Evolutionary conservation across 2,888 invertebrate species (phyloP).

Genomic region (Euplagia quadripunctaria): DNA sequence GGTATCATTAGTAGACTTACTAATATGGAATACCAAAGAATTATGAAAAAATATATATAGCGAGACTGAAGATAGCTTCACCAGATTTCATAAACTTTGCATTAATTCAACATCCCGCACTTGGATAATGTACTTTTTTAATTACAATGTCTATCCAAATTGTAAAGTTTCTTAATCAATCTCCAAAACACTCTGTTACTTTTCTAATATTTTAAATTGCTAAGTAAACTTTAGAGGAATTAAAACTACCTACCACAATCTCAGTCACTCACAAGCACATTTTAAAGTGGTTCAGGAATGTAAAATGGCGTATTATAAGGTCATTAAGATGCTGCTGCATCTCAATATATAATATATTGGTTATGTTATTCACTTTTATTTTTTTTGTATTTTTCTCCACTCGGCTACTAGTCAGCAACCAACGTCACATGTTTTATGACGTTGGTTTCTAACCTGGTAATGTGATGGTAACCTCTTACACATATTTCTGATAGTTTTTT

Average conservation of each 20-base stretch:
- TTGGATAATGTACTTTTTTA: conserved; percentile 24
- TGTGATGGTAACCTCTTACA: too few relatives aligned
- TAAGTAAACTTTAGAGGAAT: conserved; percentile 39
- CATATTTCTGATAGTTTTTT: too few relatives aligned
- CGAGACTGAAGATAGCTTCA: conserved; percentile 43
- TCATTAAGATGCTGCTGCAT: too few relatives aligned
- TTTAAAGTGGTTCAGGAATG: too few relatives aligned
- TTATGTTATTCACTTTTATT: too few relatives aligned
- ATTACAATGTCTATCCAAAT: conserved; percentile 25
- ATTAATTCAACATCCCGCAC: conserved; percentile 18
- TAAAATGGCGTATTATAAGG: too few relatives aligned
- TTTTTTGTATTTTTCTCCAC: too few relatives aligned
- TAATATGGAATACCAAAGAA: conserved; percentile 34
- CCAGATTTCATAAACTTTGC: conserved; percentile 46
- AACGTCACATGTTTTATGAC: too few relatives aligned
- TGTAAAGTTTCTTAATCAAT: conserved; percentile 17
- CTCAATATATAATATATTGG: too few relatives aligned
- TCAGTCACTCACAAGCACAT: neutral
- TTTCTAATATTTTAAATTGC: conserved; percentile 20
- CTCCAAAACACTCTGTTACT: conserved; percentile 1
- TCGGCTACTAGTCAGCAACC: too few relatives aligned
- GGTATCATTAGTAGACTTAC: neutral
- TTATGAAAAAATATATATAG: conserved; percentile 48
- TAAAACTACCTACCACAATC: conserved; percentile 18
- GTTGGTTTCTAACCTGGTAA: too few relatives aligned